Conservation (phyloP, 2,888 invertebrate genomes). For the Stenoptilia bipunctidactyla region DNA sequence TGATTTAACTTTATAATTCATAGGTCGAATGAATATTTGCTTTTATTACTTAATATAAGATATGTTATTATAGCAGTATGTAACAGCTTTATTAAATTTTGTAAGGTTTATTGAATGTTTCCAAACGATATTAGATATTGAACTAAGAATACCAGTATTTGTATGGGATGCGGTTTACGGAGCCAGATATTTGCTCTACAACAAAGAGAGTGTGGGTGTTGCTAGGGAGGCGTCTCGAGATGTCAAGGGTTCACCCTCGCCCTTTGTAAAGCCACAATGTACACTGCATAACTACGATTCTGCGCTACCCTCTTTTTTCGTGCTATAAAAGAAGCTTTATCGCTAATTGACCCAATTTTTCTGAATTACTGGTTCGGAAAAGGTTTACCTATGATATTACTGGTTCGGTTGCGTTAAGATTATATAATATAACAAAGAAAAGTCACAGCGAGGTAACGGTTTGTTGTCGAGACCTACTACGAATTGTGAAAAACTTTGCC, state of each 20-base stretch:
- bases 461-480: too few relatives aligned
- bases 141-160: not conserved
- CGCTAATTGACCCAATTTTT: conserved; percentile 60
- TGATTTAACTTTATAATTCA: too few relatives aligned
- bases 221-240: conserved; percentile 27
- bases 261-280: conserved; percentile 38
- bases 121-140: conserved; percentile 20
- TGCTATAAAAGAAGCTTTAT: conserved; percentile 36
- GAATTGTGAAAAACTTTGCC: not conserved
- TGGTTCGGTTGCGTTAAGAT: too few relatives aligned
- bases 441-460: too few relatives aligned
- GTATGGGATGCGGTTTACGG: conserved; percentile 11
- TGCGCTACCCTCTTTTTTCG: conserved; percentile 31
- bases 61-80: too few relatives aligned
- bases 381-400: not conserved
- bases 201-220: conserved; percentile 19
- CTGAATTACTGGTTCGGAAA: conserved; percentile 13
- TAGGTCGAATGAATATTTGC: too few relatives aligned
- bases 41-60: too few relatives aligned
- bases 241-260: conserved; percentile 40
- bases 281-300: conserved; percentile 31
- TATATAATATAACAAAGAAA: too few relatives aligned
- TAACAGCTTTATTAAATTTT: too few relatives aligned
- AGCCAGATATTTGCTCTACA: not conserved
- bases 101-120: too few relatives aligned